Base-by-base conservation (phyloP, 2,797 vertebrate species). In the Hemibagrus guttatus region DNA sequence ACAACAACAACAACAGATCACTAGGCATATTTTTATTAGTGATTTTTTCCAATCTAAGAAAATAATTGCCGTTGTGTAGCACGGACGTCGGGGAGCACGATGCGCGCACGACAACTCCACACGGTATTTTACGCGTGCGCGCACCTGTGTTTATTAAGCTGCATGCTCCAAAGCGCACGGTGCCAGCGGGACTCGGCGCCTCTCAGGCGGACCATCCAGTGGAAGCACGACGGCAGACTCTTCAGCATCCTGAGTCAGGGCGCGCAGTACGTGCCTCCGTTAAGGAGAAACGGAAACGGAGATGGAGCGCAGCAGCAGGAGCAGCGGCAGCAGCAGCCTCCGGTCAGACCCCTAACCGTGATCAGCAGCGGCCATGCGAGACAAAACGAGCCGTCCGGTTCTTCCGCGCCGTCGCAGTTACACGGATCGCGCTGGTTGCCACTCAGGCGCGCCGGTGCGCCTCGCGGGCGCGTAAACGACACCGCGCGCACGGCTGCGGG, bases 191-290 rank as follows among this genome's bases (percentile, higher is more conserved):
- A 5, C 46, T 92, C 94, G 23, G 94, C 94, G 2, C 95, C 95
- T 87, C 97, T 96, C 91, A 95, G 96, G 84, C 97, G 97, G 91
- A 95, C 95, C 61, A 94, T 99, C 75, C 97, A 97, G 89, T 99
- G 98, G 98, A 96, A 97, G 86, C 97, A 97, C 95, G 97, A 98
- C 89, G 98, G 98, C 88, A 96, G 97, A 93, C 93, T 97, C 84
- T 98, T 96, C 91, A 98, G 98, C 89, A 95, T 99, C 88, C 93
- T 98, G 68, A 99, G 97, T 91, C 96, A 96, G 42, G 97, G 97
- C 78, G 94, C 97, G 6, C 95, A 97, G 92, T 98, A 97, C 89
- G 97, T 97, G 92, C 96, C 96, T 1, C 92, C 97, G 39, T 93
- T 96, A 87, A 95, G 96, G 31, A 94, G 96, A 85, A 93, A 94